Evolutionary conservation across 2,797 vertebrate species (phyloP).

Genomic region (Borostomias antarcticus): DNA sequence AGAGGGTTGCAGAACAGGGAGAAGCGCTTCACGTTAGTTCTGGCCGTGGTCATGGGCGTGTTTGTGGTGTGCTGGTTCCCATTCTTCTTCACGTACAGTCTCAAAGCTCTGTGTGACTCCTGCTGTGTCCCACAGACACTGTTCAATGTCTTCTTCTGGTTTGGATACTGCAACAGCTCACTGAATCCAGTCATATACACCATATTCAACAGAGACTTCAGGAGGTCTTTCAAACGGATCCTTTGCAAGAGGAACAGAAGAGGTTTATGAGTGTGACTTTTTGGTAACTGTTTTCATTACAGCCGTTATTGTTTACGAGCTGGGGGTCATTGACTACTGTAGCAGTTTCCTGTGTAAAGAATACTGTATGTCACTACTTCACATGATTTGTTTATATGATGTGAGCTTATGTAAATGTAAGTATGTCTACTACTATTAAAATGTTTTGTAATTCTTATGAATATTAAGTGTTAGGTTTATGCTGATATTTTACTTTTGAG

Average conservation of each 20-base stretch:
- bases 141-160: constrained; percentile 96
- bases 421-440: too few species aligned
- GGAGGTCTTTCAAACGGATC: constrained; percentile 91
- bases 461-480: too few species aligned
- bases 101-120: constrained; percentile 79
- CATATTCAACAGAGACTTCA: constrained; percentile 93
- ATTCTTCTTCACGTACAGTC: constrained; percentile 94
- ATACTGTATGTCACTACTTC: neutral
- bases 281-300: constrained; percentile 1
- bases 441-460: too few species aligned
- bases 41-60: constrained; percentile 93
- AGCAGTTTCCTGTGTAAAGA: neutral
- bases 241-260: constrained; percentile 82
- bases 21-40: constrained; percentile 92
- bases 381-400: neutral
- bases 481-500: neutral
- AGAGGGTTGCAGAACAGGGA: constrained; percentile 88
- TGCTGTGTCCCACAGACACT: constrained; percentile 82
- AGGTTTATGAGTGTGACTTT: constrained; percentile 47
- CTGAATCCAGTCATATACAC: constrained; percentile 94
- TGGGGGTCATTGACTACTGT: too few species aligned
- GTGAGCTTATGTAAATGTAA: neutral
- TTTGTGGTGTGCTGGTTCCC: constrained; percentile 97
- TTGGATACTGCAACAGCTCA: constrained; percentile 94
- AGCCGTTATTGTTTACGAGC: too few species aligned